phyloP scores from a whole-genome alignment of 1,140 invertebrate genomes.

The roundworm (Caenorhabditis elegans) region DNA sequence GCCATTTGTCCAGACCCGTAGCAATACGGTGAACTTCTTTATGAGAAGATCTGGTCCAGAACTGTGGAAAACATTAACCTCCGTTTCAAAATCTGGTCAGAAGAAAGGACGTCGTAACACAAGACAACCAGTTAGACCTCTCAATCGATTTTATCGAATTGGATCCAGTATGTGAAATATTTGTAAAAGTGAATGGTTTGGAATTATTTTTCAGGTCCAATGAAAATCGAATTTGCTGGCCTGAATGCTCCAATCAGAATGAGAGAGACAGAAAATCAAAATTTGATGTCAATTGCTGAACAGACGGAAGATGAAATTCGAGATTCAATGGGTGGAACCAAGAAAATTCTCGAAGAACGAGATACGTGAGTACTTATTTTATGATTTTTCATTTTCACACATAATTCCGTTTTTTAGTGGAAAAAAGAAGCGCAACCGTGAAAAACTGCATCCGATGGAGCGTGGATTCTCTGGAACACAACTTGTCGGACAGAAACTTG shows the following conservation, averaged over 20 bases:
- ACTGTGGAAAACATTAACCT: slow-evolving; percentile 89
- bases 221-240: slow-evolving; percentile 87
- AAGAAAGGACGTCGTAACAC: slow-evolving; percentile 89
- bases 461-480: slow-evolving; percentile 68
- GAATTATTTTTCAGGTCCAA: slow-evolving; percentile 70
- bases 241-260: slow-evolving; percentile 75
- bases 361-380: neutral
- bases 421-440: slow-evolving; percentile 56
- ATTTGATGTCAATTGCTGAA: neutral
- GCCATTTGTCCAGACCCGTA: slow-evolving; percentile 44
- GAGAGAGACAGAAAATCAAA: neutral
- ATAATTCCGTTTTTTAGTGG: neutral
- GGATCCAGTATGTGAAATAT: slow-evolving; percentile 70
- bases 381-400: neutral
- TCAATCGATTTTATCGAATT: slow-evolving; percentile 86
- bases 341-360: neutral
- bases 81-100: slow-evolving; percentile 90
- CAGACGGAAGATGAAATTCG: slow-evolving; percentile 66
- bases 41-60: slow-evolving; percentile 72
- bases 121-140: slow-evolving; percentile 77
- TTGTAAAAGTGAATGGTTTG: slow-evolving; percentile 10
- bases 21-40: slow-evolving; percentile 64
- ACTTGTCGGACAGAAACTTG: slow-evolving; percentile 68
- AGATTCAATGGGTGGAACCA: neutral
- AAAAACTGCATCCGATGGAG: slow-evolving; percentile 65